Evolutionary conservation across 2,797 vertebrate genomes (phyloP).

Genomic region (Catamblyrhynchus diadema): DNA sequence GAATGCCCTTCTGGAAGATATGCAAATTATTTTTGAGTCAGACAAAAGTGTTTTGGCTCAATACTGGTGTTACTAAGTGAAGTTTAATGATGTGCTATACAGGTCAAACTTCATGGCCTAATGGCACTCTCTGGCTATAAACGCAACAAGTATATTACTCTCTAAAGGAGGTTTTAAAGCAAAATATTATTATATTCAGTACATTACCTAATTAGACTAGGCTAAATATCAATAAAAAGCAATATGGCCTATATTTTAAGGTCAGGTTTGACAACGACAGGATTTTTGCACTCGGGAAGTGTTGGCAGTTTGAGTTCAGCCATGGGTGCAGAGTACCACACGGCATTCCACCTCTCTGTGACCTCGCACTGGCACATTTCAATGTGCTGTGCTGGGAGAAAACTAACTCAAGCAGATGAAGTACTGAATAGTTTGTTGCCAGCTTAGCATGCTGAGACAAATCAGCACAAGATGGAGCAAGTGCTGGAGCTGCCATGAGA

Average conservation of each 20-base stretch:
- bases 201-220: neutral
- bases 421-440: neutral
- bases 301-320: neutral
- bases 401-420: conserved; percentile 4
- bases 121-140: conserved; percentile 7
- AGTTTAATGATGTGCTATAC: conserved; percentile 62
- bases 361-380: neutral
- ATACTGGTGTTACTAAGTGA: conserved; percentile 51
- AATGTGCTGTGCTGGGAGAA: neutral
- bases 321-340: neutral
- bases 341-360: neutral
- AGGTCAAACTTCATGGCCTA: conserved; percentile 34
- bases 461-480: neutral
- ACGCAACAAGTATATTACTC: neutral
- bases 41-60: conserved; percentile 57
- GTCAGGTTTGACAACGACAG: neutral
- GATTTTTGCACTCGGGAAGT: neutral
- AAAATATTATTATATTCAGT: neutral
- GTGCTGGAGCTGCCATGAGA: neutral
- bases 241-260: neutral
- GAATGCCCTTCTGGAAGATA: conserved; percentile 63
- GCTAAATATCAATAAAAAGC: neutral
- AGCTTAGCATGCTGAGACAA: neutral
- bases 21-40: conserved; percentile 57
- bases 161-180: neutral